Conservation (phyloP, 1,140 invertebrate genomes). For the Radopholus similis region DNA sequence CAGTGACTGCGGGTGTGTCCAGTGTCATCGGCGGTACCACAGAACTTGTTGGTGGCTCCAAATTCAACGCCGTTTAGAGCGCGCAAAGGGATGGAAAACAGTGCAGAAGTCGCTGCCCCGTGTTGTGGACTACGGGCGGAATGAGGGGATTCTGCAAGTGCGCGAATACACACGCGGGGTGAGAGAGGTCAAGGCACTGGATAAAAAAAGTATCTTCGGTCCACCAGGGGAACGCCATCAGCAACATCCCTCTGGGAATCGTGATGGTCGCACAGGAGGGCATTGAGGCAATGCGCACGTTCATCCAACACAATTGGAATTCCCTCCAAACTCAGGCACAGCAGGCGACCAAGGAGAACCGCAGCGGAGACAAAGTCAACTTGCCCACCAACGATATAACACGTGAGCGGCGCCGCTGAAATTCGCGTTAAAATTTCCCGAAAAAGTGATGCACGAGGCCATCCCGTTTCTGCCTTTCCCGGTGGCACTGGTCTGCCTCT, state of each 20-base stretch:
- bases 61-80: slow-evolving; percentile 3
- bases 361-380: slow-evolving; percentile 54
- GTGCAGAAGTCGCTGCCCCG: slow-evolving; percentile 55
- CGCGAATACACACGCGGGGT: not conserved
- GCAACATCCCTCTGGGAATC: slow-evolving; percentile 59
- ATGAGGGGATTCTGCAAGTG: slow-evolving; percentile 53
- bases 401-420: slow-evolving; percentile 67
- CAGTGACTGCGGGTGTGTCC: slow-evolving; percentile 44
- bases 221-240: slow-evolving; percentile 10
- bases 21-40: slow-evolving; percentile 37
- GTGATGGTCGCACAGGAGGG: slow-evolving; percentile 56
- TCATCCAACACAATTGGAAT: no score
- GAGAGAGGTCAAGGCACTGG: not conserved
- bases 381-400: slow-evolving; percentile 59
- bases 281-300: no score
- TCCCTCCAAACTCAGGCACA: no score
- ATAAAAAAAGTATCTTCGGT: not conserved
- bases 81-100: slow-evolving; percentile 46
- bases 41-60: not conserved
- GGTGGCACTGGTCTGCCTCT: slow-evolving; percentile 77
- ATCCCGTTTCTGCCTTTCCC: slow-evolving; percentile 80
- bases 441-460: slow-evolving; percentile 69
- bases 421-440: no score
- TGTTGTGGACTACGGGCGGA: slow-evolving; percentile 56
- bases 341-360: slow-evolving; percentile 47